Base-by-base conservation (phyloP, 2,888 invertebrate genomes). In the Blera fallax region DNA sequence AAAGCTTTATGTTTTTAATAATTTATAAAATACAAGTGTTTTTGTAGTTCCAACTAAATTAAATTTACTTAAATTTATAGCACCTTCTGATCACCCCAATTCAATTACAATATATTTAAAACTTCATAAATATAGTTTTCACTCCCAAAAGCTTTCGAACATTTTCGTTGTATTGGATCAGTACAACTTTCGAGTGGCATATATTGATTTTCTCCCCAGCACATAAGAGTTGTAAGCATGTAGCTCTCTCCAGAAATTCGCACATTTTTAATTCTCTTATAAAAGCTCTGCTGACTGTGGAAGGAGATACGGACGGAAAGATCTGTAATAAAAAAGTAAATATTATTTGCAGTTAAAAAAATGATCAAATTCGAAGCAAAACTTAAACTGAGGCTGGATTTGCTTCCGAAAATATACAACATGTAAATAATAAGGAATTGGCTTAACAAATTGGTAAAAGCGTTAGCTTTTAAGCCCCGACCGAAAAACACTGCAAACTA, bases 121-220 rank as follows among this genome's bases (percentile, higher is more conserved):
- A 94, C 93, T 94, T 94, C 92, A 96, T 94, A 87, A 95, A 93
- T 87, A 95, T 94, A 87, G 95, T 95, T 92, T 97, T 97, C 79
- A 97, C 95, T 91, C 96, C 96, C 89, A 97, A 94, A 90, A 97
- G 94, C 92, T 96, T 95, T 89, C 95, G 94, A 88, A 97, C 95
- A 91, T 95, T 96, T 89, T 97, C 96, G 89, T 96, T 97, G 93
- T 97, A 97, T 90, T 95, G 95, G 88, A 97, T 95, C 74, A 97
- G 94, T 65, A 95, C 95, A 88, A 97, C 95, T 92, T 96, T 96
- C 60, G 96, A 96, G 50, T 96, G 95, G 78, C 96, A 94, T 73
- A 96, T 95, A 91, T 96, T 96, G 82, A 97, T 94, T 90, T 96
- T 95, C 91, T 96, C 96, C 34, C 96, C 96, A 52, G 95, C 95